Percentiles rank a stretch among this genome's conserved stretches.
Evolutionary conservation across 2,113 vertebrate species (phyloP).

Genomic region (Polyodon spathula): DNA sequence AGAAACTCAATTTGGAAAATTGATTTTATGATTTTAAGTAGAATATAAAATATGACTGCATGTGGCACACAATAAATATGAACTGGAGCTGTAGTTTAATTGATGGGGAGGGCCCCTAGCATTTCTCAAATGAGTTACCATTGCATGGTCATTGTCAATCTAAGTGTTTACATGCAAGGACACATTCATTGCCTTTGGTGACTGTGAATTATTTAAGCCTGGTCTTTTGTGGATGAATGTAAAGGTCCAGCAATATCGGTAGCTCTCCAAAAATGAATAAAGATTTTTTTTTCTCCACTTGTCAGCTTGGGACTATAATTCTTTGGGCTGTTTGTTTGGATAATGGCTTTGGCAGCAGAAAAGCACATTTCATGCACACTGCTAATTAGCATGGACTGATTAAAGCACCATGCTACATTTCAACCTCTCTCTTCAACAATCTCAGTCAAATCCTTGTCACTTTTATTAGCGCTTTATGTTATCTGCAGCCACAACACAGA

Average conservation of each 20-base stretch:
- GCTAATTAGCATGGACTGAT: constrained; percentile 12
- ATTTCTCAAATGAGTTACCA: background rate
- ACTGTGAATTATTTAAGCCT: constrained; percentile 9
- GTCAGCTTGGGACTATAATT: constrained; percentile 1
- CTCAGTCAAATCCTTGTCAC: constrained; percentile 5
- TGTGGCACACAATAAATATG: background rate
- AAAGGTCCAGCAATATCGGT: background rate
- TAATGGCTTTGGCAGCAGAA: background rate
- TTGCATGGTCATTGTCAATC: background rate
- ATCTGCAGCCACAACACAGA: background rate
- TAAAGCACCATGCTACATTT: constrained; percentile 4
- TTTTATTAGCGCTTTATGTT: constrained; percentile 2
- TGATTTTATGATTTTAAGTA: background rate
- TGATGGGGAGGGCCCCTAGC: background rate
- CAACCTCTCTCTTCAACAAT: background rate
- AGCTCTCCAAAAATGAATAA: background rate
- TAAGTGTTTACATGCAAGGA: constrained; percentile 3
- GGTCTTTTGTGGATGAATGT: background rate
- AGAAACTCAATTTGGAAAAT: constrained; percentile 5
- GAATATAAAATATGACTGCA: background rate
- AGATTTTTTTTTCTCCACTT: background rate
- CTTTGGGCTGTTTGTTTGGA: constrained; percentile 8
- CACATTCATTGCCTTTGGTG: background rate
- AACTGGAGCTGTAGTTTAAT: background rate
- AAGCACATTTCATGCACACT: constrained; percentile 4